Base-by-base conservation (phyloP, 2,888 invertebrate species). In the Zelleria hepariella region DNA sequence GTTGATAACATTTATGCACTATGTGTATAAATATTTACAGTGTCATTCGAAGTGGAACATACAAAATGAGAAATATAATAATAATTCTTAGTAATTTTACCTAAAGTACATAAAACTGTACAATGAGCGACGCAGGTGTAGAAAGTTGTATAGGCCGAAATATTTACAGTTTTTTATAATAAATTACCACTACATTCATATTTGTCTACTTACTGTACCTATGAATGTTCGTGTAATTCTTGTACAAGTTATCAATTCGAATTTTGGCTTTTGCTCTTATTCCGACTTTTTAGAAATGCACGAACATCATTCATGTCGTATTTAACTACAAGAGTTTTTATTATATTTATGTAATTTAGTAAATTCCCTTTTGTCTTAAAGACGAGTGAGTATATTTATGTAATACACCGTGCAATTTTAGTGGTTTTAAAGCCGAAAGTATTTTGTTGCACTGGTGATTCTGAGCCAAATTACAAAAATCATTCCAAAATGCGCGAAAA, bases 61-160 rank as follows among this genome's bases (percentile, higher is more conserved):
- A 24, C 5, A 27, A 27, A 21, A 3, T 20, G 20, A 20, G 27
- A 2, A 24, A 58, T 54, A 25, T 5, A 58, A 10, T 26, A 60
- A 18, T 21, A n/a, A n/a, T n/a, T n/a, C n/a, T 42, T 56, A 57
- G 59, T 47, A 51, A 47, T 62, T 72, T 67, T 8, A 7, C 32
- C 20, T 67, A 68, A 63, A 68, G 68, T 66, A 71, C 74, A 77
- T 64, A 68, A 73, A 72, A 71, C 77, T 82, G 75, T 82, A 84
- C 81, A 84, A 71, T 86, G 85, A 85, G 86, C 85, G 82, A 82
- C 82, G 79, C 85, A 84, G 85, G 84, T 84, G 85, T 82, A 78
- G 32, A 42, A 77, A 78, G 68, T 73, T 68, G 71, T 69, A 74
- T 78, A 79, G 78, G 80, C 77, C 73, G 71, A 68, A 73, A 67